Percentiles rank a stretch among this genome's conserved stretches.
Conservation (phyloP, 2,113 vertebrate species). For the Oncorhynchus tshawytscha region DNA sequence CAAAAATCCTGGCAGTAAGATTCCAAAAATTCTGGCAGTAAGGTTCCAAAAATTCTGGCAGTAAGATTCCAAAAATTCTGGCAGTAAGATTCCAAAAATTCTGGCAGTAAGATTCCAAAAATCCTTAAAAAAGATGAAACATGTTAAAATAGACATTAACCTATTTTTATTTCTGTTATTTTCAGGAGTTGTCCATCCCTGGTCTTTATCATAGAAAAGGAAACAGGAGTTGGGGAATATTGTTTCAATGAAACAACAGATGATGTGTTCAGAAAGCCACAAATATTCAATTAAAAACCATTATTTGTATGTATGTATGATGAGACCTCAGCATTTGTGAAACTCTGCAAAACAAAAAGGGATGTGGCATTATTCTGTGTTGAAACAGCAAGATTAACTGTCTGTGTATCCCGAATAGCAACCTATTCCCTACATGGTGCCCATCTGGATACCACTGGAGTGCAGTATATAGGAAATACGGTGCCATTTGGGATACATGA, state of each 20-base stretch:
- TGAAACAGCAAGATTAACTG: not conserved
- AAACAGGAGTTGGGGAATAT: not conserved
- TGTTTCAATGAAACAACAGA: slow-evolving; percentile 1
- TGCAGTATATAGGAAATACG: too few species aligned
- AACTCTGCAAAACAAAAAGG: slow-evolving; percentile 6
- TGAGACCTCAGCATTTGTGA: slow-evolving; percentile 5
- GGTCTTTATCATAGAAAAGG: not conserved
- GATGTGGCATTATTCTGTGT: not conserved
- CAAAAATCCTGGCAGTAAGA: too few species aligned
- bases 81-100: too few species aligned
- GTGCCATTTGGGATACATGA: too few species aligned
- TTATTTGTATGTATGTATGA: not conserved
- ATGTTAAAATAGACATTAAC: not conserved
- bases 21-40: too few species aligned
- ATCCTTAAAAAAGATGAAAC: not conserved
- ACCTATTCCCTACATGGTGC: too few species aligned
- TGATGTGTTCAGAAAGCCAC: not conserved
- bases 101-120: too few species aligned
- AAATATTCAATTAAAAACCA: not conserved
- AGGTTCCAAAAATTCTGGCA: too few species aligned
- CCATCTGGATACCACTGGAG: too few species aligned
- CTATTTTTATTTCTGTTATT: slow-evolving; percentile 5
- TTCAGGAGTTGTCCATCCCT: not conserved
- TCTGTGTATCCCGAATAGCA: too few species aligned
- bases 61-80: too few species aligned